Percentiles rank a stretch among this genome's conserved stretches.
Evolutionary conservation across 2,113 vertebrate species (phyloP).

Genomic region (Mus spicilegus): DNA sequence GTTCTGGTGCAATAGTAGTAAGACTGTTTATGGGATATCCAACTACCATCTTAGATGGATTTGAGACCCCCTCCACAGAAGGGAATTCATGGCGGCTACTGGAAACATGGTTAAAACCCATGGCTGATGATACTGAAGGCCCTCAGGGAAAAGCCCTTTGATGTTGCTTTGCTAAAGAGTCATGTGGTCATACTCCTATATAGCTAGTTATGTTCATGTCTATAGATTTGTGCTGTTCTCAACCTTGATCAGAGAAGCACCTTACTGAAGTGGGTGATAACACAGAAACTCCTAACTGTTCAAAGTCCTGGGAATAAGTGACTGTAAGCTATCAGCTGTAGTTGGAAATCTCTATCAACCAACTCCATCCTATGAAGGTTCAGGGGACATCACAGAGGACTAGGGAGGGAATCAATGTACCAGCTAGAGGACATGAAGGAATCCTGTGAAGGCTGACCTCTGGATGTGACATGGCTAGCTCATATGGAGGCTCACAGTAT

Average conservation of each 20-base stretch:
- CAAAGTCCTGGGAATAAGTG: neutral
- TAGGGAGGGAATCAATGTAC: neutral
- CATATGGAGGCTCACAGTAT: neutral
- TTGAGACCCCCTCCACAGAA: neutral
- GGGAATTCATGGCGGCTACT: neutral
- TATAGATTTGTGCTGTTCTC: neutral
- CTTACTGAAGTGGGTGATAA: neutral
- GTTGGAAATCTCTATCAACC: neutral
- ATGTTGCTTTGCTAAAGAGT: neutral
- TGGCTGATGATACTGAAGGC: neutral
- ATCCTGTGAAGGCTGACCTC: neutral
- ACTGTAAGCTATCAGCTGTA: neutral
- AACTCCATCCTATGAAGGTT: no score
- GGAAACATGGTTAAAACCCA: neutral
- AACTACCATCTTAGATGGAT: neutral
- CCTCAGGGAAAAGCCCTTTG: neutral
- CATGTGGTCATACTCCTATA: neutral
- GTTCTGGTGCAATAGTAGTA: neutral
- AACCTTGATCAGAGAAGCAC: neutral
- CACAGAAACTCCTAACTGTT: neutral
- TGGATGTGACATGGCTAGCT: neutral
- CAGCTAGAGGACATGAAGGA: neutral
- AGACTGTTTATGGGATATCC: neutral
- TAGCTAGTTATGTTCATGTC: neutral
- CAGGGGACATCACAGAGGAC: neutral